phyloP scores from a whole-genome alignment of 2,797 vertebrate species.

The Salarias fasciatus region DNA sequence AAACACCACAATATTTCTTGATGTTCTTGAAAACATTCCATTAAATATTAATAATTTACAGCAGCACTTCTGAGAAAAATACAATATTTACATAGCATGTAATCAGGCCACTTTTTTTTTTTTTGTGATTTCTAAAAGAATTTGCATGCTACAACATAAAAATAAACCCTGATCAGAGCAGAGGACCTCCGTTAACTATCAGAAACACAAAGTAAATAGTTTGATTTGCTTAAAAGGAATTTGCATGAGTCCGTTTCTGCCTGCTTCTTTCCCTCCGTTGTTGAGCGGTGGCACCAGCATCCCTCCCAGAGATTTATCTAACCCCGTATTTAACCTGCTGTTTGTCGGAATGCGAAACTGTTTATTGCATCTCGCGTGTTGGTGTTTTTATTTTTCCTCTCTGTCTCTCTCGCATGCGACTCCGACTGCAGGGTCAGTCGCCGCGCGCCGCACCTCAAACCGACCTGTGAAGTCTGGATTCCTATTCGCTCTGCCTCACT shows the following conservation, averaged over 20 bases:
- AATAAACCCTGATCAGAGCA: background rate
- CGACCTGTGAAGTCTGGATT: conserved; percentile 31
- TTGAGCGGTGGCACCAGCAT: no score
- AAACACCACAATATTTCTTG: conserved; percentile 21
- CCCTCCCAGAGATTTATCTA: no score
- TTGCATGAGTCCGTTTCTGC: no score
- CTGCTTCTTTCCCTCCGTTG: no score
- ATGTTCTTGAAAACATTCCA: conserved; percentile 38
- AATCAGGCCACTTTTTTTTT: conserved; percentile 29
- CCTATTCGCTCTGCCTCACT: conserved; percentile 1
- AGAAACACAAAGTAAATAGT: no score
- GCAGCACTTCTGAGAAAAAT: conserved; percentile 37
- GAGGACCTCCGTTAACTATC: no score
- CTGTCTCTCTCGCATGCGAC: background rate
- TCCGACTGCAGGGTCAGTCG: conserved; percentile 19
- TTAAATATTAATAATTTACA: conserved; percentile 55
- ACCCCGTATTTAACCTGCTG: no score
- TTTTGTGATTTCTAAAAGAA: background rate
- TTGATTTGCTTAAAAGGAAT: no score
- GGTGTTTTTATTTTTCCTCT: background rate
- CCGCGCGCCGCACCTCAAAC: conserved; percentile 2
- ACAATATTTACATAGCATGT: conserved; percentile 53
- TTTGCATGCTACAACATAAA: background rate
- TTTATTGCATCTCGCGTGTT: no score
- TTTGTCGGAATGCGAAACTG: no score